Evolutionary conservation across 37 sponge, comb jelly and placozoan genomes (phyloP), one percentile per base, ranked within the genome.

Genomic region (Amphimedon queenslandica): DNA sequence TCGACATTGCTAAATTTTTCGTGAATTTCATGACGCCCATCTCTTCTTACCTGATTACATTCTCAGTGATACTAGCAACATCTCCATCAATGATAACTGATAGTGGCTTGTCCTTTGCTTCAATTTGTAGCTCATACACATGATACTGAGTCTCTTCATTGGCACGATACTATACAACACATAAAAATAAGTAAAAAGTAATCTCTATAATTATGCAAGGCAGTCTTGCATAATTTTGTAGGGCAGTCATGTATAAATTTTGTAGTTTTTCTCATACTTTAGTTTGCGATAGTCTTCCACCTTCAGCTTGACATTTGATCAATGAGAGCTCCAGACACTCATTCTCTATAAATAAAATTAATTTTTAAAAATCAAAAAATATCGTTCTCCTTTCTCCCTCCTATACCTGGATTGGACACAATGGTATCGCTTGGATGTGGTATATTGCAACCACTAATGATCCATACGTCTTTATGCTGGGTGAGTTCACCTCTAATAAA

Each of bases 41-140:
- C n/a, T n/a, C n/a, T n/a, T n/a, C n/a, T n/a, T 63, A 90, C 86
- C 87, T 90, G 57, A 90, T 58, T 27, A 90, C 92, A 66, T 86
- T 86, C 35, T 91, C 92, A 1, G 79, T 32, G 16, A 86, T 68
- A 35, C 31, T 42, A 37, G 74, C 71, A 31, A 61, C 27, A 28
- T 91, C 87, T 16, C 69, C 63, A 57, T 90, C 86, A 31, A 90
- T 58, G 75, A 90, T 85, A 6, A 90, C 82, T 4, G 82, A 72
- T 42, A 90, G 40, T 47, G 53, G 53, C 70, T 90, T 84, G 33
- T 90, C 85, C 67, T 77, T 81, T 20, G 84, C 65, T 66, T 90
- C 91, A 23, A 90, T 23, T 13, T 37, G 38, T 25, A 90, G 43
- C 55, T 81, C 66, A 42, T 74, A 73, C 4, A 76, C 74, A 40